Conservation (phyloP, 2,797 vertebrate genomes). For the Zenarchopterus dispar region DNA sequence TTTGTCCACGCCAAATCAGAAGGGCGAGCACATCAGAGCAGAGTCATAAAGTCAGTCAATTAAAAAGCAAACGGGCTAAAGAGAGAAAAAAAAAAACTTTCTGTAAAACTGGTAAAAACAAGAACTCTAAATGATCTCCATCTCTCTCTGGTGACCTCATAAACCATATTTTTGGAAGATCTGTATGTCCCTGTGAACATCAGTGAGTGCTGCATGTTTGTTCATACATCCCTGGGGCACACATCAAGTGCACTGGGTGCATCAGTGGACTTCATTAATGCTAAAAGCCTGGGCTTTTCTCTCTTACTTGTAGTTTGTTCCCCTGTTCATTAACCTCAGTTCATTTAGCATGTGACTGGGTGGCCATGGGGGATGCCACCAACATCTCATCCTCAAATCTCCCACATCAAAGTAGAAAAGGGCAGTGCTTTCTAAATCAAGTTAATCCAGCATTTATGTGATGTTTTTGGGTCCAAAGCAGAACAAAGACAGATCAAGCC, state of each 20-base stretch:
- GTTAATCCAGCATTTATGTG: not conserved
- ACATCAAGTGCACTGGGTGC: slow-evolving; percentile 54
- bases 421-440: not conserved
- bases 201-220: slow-evolving; percentile 28
- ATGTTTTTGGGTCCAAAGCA: not conserved
- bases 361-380: slow-evolving; percentile 13
- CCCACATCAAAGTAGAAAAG: slow-evolving; percentile 11
- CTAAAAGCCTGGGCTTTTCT: slow-evolving; percentile 54
- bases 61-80: no score
- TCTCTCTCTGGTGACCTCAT: slow-evolving; percentile 21
- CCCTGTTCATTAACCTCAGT: slow-evolving; percentile 64
- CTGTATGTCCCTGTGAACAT: slow-evolving; percentile 28
- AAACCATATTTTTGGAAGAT: slow-evolving; percentile 8
- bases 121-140: not conserved
- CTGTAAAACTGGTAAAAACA: no score
- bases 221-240: slow-evolving; percentile 52
- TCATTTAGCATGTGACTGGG: slow-evolving; percentile 43
- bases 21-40: no score
- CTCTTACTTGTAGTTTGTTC: slow-evolving; percentile 50
- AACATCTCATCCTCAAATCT: slow-evolving; percentile 23
- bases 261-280: slow-evolving; percentile 69
- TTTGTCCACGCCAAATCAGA: no score
- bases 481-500: no score
- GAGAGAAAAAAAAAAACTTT: no score
- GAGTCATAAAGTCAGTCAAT: no score